Conservation (phyloP, 2,113 vertebrate species). For the Genyomyrus donnyi region DNA sequence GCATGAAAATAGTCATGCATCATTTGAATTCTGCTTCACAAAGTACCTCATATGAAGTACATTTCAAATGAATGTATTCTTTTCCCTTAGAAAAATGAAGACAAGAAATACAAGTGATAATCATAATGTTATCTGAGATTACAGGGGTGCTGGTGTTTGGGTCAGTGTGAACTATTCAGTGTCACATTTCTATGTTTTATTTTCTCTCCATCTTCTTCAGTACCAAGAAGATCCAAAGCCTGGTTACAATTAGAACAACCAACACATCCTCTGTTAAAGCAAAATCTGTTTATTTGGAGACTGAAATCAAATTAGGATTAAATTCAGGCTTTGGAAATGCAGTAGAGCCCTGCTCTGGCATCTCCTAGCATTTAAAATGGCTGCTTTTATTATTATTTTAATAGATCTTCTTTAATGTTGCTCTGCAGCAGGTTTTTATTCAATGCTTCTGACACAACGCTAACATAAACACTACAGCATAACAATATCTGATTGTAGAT, state of each 20-base stretch:
- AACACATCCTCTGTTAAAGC: conserved; percentile 25
- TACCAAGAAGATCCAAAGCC: conserved; percentile 38
- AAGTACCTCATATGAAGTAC: neutral
- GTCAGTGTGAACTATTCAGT: no score
- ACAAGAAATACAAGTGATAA: neutral
- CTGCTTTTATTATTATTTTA: neutral
- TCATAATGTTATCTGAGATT: neutral
- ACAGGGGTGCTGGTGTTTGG: neutral
- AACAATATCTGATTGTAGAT: neutral
- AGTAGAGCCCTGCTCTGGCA: neutral
- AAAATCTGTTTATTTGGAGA: conserved; percentile 7
- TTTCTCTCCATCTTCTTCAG: neutral
- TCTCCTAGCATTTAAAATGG: neutral
- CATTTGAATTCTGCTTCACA: neutral
- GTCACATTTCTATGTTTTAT: no score
- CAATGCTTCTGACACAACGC: neutral
- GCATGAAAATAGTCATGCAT: neutral
- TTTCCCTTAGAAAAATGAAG: neutral
- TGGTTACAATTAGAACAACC: conserved; percentile 37
- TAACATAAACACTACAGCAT: neutral
- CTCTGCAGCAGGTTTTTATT: neutral
- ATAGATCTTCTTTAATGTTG: neutral
- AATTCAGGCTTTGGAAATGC: neutral
- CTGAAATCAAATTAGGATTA: neutral
- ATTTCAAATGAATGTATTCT: neutral